These are phyloP conservation scores for Halocynthia aurantium DNA, from an alignment of 23 tunicate genomes.

Conservation along the genomic window DNA sequence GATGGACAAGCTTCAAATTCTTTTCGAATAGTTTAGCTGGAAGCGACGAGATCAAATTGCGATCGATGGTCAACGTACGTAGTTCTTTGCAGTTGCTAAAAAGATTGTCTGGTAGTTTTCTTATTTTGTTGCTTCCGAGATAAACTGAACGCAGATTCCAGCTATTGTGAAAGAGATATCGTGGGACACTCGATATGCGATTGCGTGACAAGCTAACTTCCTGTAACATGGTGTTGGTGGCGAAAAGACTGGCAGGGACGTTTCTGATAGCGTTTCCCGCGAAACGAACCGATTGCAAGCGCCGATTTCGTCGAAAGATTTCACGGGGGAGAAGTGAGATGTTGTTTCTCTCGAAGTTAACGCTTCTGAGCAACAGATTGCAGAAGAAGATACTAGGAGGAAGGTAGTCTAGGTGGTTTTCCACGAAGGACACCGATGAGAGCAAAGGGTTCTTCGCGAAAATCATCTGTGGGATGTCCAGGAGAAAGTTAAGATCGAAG, in stretches of 20 bases:
- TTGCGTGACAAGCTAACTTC: slow-evolving; percentile 11
- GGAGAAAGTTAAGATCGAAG: slow-evolving; percentile 10
- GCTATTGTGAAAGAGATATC: slow-evolving; percentile 2
- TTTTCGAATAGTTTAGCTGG: slow-evolving; percentile 14
- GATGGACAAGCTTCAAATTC: slow-evolving; percentile 8
- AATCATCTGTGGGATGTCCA: slow-evolving; percentile 8
- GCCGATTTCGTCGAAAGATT: slow-evolving; percentile 12
- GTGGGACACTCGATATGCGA: slow-evolving; percentile 9
- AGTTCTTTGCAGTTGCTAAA: slow-evolving; percentile 22
- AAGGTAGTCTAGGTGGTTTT: slow-evolving; percentile 14
- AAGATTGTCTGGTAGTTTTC: slow-evolving; percentile 7
- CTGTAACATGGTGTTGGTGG: background rate
- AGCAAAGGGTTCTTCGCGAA: slow-evolving; percentile 7
- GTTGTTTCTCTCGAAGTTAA: slow-evolving; percentile 18
- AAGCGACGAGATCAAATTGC: slow-evolving; percentile 14
- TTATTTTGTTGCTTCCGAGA: slow-evolving; percentile 5
- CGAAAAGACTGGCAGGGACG: background rate
- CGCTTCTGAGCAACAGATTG: slow-evolving; percentile 2
- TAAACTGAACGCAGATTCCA: background rate
- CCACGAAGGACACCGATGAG: slow-evolving; percentile 4
- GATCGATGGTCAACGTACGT: slow-evolving; percentile 5
- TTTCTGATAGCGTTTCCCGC: background rate
- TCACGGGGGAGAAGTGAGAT: slow-evolving; percentile 8
- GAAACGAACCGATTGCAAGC: background rate
- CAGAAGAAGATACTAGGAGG: slow-evolving; percentile 5